A percentile compares a stretch with the other conserved stretches of the same genome.
These are phyloP conservation scores for Ginglymostoma cirratum DNA, from an alignment of 2,113 vertebrate species.

Conservation along the genomic window DNA sequence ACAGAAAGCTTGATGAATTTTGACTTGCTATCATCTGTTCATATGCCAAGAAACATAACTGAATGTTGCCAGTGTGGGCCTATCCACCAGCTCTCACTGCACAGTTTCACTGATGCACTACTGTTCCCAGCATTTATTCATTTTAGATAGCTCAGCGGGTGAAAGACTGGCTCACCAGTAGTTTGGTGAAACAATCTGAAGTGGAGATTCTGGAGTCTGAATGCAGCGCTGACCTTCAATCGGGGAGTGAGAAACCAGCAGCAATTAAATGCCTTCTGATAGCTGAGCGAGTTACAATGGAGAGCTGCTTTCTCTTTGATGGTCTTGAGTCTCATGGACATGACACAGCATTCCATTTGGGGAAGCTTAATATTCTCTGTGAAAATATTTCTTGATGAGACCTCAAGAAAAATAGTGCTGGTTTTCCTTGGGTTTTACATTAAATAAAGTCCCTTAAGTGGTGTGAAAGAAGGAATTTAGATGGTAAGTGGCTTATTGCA, in stretches of 20 bases:
- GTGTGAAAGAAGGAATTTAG: not conserved
- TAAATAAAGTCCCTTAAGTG: not conserved
- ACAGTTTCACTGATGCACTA: not conserved
- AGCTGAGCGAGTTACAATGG: not conserved
- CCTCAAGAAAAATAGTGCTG: not conserved
- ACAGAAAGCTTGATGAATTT: not conserved
- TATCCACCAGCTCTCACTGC: not conserved
- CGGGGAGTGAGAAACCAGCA: not conserved
- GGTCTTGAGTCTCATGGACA: constrained; percentile 15
- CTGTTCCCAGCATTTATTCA: not conserved
- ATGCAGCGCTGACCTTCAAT: not conserved
- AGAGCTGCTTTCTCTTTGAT: constrained; percentile 12
- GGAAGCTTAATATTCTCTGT: not conserved
- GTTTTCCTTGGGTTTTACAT: not conserved
- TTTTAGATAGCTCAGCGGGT: not conserved
- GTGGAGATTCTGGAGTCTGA: not conserved
- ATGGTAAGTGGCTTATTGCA: not conserved
- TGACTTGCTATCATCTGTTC: not conserved
- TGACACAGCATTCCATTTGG: not conserved
- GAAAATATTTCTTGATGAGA: not conserved
- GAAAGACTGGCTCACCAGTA: not conserved
- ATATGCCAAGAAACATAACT: not conserved
- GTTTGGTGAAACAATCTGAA: not conserved
- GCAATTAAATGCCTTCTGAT: not conserved
- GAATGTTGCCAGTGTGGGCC: not conserved